These are phyloP conservation scores for Tenualosa ilisha DNA, from an alignment of 2,797 vertebrate species.

Conservation along the genomic window DNA sequence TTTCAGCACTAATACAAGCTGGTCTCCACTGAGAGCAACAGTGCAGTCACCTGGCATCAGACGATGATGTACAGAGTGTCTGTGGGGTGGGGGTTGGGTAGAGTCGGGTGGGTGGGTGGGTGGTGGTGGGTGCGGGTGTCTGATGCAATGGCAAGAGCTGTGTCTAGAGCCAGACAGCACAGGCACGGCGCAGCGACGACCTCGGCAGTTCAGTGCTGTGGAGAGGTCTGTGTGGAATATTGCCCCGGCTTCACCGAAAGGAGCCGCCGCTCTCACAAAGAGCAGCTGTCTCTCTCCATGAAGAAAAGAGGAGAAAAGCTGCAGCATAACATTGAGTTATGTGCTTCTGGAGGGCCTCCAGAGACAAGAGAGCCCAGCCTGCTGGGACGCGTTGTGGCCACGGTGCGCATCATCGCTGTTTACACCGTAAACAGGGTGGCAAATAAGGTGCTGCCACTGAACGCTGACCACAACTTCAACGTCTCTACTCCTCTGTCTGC, in stretches of 20 bases:
- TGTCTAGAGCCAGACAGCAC: background rate
- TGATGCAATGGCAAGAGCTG: background rate
- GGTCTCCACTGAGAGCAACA: background rate
- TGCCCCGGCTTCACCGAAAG: slow-evolving; percentile 52
- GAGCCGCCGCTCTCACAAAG: slow-evolving; percentile 58
- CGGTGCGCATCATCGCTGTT: slow-evolving; percentile 25
- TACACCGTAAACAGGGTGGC: slow-evolving; percentile 21
- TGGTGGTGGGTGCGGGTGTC: background rate
- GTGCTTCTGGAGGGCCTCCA: slow-evolving; percentile 63
- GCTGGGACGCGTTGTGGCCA: slow-evolving; percentile 44
- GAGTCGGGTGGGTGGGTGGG: background rate
- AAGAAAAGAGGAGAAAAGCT: slow-evolving; percentile 47
- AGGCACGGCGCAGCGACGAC: background rate
- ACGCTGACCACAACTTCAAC: background rate
- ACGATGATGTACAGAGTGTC: background rate
- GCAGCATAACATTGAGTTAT: slow-evolving; percentile 73
- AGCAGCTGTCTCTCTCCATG: slow-evolving; percentile 64
- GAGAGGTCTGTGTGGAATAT: slow-evolving; percentile 49
- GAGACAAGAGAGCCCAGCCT: slow-evolving; percentile 62
- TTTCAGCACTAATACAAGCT: slow-evolving; percentile 35
- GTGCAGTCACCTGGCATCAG: slow-evolving; percentile 20
- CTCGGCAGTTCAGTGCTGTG: background rate
- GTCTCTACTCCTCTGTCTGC: background rate
- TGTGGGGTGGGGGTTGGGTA: background rate
- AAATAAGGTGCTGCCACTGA: background rate